These are phyloP conservation scores for Paralichthys olivaceus DNA, from an alignment of 2,113 vertebrate species.

Conservation along the genomic window DNA sequence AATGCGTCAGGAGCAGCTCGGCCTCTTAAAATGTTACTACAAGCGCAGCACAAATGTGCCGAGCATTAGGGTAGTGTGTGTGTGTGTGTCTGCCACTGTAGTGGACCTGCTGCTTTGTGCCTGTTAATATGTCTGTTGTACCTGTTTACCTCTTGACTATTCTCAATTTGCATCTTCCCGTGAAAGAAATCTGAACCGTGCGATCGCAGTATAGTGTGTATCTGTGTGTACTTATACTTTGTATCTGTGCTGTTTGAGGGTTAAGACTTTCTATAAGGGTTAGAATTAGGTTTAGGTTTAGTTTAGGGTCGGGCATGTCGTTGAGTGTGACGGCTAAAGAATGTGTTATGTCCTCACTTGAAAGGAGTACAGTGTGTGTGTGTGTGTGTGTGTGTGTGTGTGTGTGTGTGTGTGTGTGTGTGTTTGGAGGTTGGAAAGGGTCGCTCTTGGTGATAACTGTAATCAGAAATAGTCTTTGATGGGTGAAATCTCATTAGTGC, in stretches of 20 bases:
- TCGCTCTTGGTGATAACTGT: constrained; percentile 28
- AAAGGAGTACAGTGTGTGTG: not conserved
- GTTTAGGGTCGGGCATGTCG: too few species aligned
- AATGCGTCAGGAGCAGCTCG: not conserved
- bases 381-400: not conserved
- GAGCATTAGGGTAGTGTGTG: not conserved
- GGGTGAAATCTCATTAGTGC: constrained; percentile 65
- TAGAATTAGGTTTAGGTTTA: too few species aligned
- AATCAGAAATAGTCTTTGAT: constrained; percentile 52
- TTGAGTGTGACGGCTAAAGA: too few species aligned
- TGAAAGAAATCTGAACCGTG: too few species aligned
- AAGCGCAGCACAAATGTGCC: not conserved
- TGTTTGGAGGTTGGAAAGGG: constrained; percentile 35
- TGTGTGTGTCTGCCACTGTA: not conserved
- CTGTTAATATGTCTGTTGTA: not conserved
- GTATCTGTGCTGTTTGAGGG: too few species aligned
- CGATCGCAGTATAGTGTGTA: too few species aligned
- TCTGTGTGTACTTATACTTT: too few species aligned
- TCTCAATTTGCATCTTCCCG: too few species aligned
- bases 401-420: constrained; percentile 13
- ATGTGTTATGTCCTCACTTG: too few species aligned
- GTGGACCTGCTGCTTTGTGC: not conserved
- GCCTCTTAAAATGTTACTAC: not conserved
- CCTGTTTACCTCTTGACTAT: not conserved
- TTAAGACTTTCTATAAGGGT: too few species aligned